These are phyloP conservation scores for Margaritifera margaritifera DNA, from an alignment of 2,888 invertebrate genomes.

Conservation along the genomic window DNA sequence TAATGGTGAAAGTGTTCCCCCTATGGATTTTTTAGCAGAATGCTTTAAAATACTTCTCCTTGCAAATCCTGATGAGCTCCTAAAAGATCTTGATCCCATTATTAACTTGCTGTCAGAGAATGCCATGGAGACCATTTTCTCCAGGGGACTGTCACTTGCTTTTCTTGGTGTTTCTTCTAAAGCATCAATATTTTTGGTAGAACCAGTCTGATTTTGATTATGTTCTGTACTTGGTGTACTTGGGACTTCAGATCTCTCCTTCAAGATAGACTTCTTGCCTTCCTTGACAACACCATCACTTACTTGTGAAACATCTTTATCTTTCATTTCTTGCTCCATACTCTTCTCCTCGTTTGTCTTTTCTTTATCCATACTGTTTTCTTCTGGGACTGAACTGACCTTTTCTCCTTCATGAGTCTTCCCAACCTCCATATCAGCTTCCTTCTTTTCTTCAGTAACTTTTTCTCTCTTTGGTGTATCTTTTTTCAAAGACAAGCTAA, in stretches of 20 bases:
- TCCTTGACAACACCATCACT: conserved; percentile 2
- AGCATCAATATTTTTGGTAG: conserved; percentile 6
- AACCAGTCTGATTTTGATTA: conserved; percentile 1
- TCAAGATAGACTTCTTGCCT: neutral
- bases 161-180: conserved; percentile 50
- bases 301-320: conserved; percentile 4
- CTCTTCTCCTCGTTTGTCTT: neutral
- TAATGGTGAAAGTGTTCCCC: conserved; percentile 21
- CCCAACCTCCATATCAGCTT: neutral
- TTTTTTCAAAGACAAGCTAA: neutral
- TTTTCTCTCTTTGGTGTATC: conserved; percentile 5
- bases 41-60: conserved; percentile 45
- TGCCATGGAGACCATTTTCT: conserved; percentile 14
- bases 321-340: neutral
- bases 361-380: conserved; percentile 6
- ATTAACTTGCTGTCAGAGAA: conserved; percentile 46
- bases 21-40: neutral
- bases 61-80: conserved; percentile 33
- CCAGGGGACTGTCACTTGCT: conserved; percentile 18
- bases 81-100: conserved; percentile 40
- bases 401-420: conserved; percentile 3
- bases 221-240: neutral
- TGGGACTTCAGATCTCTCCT: neutral
- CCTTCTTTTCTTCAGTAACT: conserved; percentile 4
- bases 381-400: conserved; percentile 3